A percentile compares a stretch with the other conserved stretches of the same genome.
Evolutionary conservation across 2,797 vertebrate genomes (phyloP).

Genomic region (Hypotaenidia okinawae): DNA sequence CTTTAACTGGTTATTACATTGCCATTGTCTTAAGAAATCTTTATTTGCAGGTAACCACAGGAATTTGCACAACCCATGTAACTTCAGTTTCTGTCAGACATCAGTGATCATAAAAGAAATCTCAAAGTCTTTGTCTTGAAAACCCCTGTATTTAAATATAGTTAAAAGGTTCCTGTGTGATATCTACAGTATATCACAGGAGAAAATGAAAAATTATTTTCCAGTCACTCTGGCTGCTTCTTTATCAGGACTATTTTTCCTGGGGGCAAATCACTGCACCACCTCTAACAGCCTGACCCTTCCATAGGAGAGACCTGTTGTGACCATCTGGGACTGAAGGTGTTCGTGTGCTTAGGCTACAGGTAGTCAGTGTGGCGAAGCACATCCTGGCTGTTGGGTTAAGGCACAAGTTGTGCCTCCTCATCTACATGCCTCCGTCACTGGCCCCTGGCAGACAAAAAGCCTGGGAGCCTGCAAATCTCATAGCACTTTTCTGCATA

Average conservation of each 20-base stretch:
- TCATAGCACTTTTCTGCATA: neutral
- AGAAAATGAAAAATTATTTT: neutral
- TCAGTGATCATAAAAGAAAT: neutral
- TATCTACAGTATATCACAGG: neutral
- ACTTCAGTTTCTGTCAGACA: neutral
- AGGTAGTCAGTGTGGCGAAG: neutral
- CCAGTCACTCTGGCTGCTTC: neutral
- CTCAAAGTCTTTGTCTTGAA: neutral
- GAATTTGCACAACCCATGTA: neutral
- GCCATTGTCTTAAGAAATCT: neutral
- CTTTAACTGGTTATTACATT: neutral
- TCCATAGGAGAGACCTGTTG: neutral
- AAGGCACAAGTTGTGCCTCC: neutral
- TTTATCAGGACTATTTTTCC: neutral
- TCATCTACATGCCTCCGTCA: neutral
- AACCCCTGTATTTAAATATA: rapidly evolving
- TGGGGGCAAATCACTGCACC: neutral
- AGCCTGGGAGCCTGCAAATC: neutral
- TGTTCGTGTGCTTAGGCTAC: neutral
- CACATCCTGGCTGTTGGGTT: neutral
- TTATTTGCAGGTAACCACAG: neutral
- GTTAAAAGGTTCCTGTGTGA: neutral
- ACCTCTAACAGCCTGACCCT: neutral
- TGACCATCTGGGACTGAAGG: neutral
- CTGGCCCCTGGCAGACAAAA: neutral